Percentiles rank a stretch among this genome's conserved stretches.
phyloP scores from a whole-genome alignment of 2,113 vertebrate genomes.

The Symphodus melops region DNA sequence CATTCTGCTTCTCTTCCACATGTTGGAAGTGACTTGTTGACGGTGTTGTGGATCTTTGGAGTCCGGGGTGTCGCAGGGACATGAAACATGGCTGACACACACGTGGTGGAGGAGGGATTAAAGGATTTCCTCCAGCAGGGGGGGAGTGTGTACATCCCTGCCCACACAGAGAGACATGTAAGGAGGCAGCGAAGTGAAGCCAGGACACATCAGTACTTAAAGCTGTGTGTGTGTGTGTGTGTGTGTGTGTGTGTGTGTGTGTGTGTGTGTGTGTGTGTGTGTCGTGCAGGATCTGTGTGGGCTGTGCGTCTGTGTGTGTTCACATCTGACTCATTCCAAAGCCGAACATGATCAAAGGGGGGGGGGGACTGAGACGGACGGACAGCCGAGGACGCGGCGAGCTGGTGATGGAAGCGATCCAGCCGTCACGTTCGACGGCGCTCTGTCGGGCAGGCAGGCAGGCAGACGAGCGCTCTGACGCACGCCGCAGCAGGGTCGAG shows the following conservation, averaged over 20 bases:
- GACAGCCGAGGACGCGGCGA: constrained; percentile 49
- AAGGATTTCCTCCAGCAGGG: too few species aligned
- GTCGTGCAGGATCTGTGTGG: constrained; percentile 35
- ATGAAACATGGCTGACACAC: too few species aligned
- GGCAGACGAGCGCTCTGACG: constrained; percentile 14
- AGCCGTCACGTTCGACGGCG: constrained; percentile 48
- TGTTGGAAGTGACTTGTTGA: too few species aligned
- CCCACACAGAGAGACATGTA: too few species aligned
- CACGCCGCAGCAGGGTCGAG: constrained; percentile 6
- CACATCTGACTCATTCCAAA: constrained; percentile 62
- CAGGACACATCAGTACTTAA: neutral
- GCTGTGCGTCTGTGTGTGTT: constrained; percentile 20
- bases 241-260: constrained; percentile 7
- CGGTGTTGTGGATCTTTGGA: neutral
- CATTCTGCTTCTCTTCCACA: too few species aligned
- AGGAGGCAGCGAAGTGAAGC: neutral
- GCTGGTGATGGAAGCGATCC: constrained; percentile 55
- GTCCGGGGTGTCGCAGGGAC: neutral
- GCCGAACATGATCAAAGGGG: constrained; percentile 67
- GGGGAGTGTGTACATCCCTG: neutral
- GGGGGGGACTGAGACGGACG: constrained; percentile 60
- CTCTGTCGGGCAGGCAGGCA: constrained; percentile 40
- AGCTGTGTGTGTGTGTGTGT: constrained; percentile 23
- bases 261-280: constrained; percentile 21
- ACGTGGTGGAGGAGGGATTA: too few species aligned